phyloP scores from a whole-genome alignment of 2,113 vertebrate species.

The Tyrannus savana region DNA sequence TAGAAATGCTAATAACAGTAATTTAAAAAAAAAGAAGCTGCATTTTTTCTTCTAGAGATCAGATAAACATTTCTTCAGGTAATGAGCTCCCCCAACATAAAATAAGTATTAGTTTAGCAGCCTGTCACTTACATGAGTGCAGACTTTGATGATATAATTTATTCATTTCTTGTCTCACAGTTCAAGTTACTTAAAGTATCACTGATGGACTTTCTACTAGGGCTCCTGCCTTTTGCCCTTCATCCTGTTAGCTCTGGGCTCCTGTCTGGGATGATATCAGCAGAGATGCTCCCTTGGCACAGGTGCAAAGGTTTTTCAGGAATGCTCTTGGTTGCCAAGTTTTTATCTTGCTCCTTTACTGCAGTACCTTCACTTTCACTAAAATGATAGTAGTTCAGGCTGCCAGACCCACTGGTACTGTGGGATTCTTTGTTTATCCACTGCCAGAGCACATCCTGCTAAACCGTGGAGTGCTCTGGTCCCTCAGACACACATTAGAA shows the following conservation, averaged over 20 bases:
- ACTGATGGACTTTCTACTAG: neutral
- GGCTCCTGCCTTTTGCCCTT: neutral
- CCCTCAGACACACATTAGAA: neutral
- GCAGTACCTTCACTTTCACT: neutral
- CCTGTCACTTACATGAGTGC: neutral
- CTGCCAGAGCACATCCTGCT: neutral
- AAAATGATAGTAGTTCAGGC: neutral
- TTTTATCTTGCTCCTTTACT: neutral
- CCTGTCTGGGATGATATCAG: neutral
- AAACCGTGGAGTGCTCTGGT: neutral
- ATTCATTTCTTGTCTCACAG: neutral
- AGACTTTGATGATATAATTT: constrained; percentile 19
- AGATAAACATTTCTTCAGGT: neutral
- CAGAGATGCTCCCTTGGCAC: neutral
- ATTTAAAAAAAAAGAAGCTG: neutral
- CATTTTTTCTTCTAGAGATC: neutral
- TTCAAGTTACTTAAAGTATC: neutral
- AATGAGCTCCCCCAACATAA: neutral
- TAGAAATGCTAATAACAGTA: neutral
- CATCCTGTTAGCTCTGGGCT: neutral
- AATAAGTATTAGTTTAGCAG: constrained; percentile 7
- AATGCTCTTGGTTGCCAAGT: neutral
- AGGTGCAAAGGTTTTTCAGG: neutral
- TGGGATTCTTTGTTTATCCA: neutral
- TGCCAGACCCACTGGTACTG: neutral